Conservation (phyloP, 2,113 vertebrate genomes). For the Rhizomys pruinosus region DNA sequence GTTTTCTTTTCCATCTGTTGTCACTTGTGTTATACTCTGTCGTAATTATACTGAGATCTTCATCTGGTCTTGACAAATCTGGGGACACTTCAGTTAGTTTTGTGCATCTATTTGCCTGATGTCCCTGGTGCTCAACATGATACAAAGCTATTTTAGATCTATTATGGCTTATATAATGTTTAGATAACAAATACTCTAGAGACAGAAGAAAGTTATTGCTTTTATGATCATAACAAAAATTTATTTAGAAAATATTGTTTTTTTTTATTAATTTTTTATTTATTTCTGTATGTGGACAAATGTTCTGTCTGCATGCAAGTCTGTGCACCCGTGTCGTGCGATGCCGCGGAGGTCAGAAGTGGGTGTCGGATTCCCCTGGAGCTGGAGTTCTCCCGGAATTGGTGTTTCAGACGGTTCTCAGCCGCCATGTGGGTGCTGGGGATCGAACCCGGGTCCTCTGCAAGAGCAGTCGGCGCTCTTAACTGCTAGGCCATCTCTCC, state of each 20-base stretch:
- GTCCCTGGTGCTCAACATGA: background rate
- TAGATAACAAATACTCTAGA: background rate
- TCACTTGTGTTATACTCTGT: background rate
- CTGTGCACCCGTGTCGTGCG: too few relatives aligned
- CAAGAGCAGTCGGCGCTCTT: too few relatives aligned
- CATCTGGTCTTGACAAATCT: background rate
- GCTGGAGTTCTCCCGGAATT: too few relatives aligned
- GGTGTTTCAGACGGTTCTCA: too few relatives aligned
- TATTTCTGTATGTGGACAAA: too few relatives aligned
- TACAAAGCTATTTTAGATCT: background rate
- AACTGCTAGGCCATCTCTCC: too few relatives aligned
- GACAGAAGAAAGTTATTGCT: background rate
- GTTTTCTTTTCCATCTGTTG: background rate
- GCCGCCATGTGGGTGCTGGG: too few relatives aligned
- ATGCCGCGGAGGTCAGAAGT: too few relatives aligned
- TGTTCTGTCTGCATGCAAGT: too few relatives aligned
- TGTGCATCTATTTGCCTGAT: background rate
- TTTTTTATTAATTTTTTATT: too few relatives aligned
- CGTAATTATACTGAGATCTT: conserved; percentile 13
- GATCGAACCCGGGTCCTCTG: too few relatives aligned
- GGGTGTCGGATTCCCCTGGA: too few relatives aligned
- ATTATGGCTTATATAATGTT: background rate
- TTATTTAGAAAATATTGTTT: conserved; percentile 16
- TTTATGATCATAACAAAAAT: background rate
- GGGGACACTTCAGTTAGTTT: background rate